Base-by-base conservation (phyloP, 2,113 vertebrate genomes). In the Acanthochromis polyacanthus region DNA sequence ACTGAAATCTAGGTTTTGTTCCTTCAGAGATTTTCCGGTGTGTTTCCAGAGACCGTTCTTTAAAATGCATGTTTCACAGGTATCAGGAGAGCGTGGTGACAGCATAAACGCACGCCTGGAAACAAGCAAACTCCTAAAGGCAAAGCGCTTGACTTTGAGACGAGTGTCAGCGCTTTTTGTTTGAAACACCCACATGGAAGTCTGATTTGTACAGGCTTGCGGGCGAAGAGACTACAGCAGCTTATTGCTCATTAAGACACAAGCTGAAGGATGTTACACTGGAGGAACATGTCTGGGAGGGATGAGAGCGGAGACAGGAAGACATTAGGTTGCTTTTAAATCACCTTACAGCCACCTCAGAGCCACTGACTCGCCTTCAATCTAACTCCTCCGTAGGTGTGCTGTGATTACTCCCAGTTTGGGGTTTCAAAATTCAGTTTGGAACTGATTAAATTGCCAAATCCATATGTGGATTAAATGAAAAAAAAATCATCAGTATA, bases 161-260 rank as follows among this genome's bases (percentile, higher is more conserved):
- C 10, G 56, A 63, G 57, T 48, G 48, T 58, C 63, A 64, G 36
- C 56, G 53, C 19, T 55, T 58, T 36, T 50, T 32, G 40, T 43
- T 59, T n/a, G 20, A 43, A 71, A 30, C 58, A 38, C 53, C 55
- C 46, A 5, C 20, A 56, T 0, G 2, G 5, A 65, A 20, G 28
- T 60, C 50, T 52, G 63, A 51, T 55, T 55, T 46, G n/a, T 14
- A 16, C 22, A 56, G 38, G 15, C 22, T 59, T 8, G 14, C 1
- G 1, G 7, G 20, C 23, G 15, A 36, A 9, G 32, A 9, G 48
- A 53, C 17, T 32, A 3, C 9, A 81, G 57, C 14, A 53, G 59
- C 51, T 50, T 52, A 30, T 74, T 74, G 51, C 82, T 75, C 57
- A 75, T 75, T 59, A 68, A 72, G 64, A 65, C 28, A 45, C 10